Evolutionary conservation across 2,888 invertebrate species (phyloP), one percentile per base, ranked within the genome.

Genomic region (Erpobdella octoculata): DNA sequence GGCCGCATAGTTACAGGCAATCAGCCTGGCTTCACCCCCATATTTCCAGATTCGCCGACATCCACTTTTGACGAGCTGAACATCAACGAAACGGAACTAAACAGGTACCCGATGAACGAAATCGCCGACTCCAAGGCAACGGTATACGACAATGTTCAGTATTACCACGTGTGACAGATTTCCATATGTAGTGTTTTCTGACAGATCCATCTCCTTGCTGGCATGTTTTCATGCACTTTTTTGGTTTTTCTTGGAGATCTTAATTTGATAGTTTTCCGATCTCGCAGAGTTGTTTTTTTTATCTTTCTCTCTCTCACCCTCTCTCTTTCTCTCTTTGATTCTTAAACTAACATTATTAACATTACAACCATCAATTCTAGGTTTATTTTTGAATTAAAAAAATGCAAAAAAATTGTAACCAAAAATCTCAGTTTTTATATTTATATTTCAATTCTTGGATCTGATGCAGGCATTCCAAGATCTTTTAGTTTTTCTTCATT

Each of bases 401-500:
- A n/a, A n/a, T n/a, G n/a, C n/a, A n/a, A n/a, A n/a, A n/a, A n/a
- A n/a, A n/a, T n/a, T n/a, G n/a, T n/a, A n/a, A n/a, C n/a, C n/a
- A n/a, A n/a, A n/a, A n/a, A n/a, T n/a, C n/a, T n/a, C n/a, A n/a
- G n/a, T n/a, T n/a, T n/a, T n/a, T n/a, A n/a, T n/a, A n/a, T n/a
- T n/a, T n/a, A n/a, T n/a, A n/a, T n/a, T n/a, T n/a, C n/a, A n/a
- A n/a, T n/a, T n/a, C n/a, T n/a, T n/a, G n/a, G n/a, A n/a, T n/a
- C n/a, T n/a, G n/a, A n/a, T n/a, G n/a, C n/a, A n/a, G n/a, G n/a
- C n/a, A 76, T 74, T 3, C 87, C 87, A 74, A 85, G 84, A 71
- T 85, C 86, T 61, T 79, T 76, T 48, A 89, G 80, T 78, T 87
- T 81, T 79, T 85, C 85, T 84, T 92, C 89, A 81, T 90, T 86